Percentiles rank a stretch among this genome's conserved stretches.
phyloP scores from a whole-genome alignment of 2,888 invertebrate genomes.

The Andrena bicolor region DNA sequence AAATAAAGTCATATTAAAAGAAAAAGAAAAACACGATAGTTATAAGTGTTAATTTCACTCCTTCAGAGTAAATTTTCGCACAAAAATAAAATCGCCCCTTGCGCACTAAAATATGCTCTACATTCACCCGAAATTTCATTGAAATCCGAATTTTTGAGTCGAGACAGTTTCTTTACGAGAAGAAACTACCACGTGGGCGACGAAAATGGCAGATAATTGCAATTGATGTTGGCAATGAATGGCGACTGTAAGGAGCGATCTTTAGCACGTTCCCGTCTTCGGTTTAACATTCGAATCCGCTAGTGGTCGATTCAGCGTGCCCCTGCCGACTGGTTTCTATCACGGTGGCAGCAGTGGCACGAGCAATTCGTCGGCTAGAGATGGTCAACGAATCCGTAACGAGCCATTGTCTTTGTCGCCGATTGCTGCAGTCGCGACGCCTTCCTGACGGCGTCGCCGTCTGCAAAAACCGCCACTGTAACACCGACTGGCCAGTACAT shows the following conservation, averaged over 20 bases:
- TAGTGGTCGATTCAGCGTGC: constrained; percentile 42
- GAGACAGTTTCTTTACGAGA: not conserved
- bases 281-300: constrained; percentile 45
- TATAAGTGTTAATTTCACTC: no score
- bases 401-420: constrained; percentile 70
- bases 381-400: constrained; percentile 69
- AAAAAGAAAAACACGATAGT: no score
- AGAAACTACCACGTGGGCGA: not conserved
- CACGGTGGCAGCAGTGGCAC: constrained; percentile 64
- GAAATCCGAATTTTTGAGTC: no score
- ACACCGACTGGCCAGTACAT: constrained; percentile 65
- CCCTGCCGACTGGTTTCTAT: constrained; percentile 68
- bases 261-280: constrained; percentile 40
- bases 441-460: constrained; percentile 73
- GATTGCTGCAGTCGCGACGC: constrained; percentile 68
- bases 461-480: constrained; percentile 71
- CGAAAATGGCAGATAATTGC: constrained; percentile 19
- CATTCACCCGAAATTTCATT: no score
- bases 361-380: constrained; percentile 57
- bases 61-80: no score
- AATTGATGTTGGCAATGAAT: not conserved
- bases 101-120: no score
- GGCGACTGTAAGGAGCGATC: constrained; percentile 9
- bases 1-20: no score
- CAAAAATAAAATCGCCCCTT: no score